A percentile compares a stretch with the other conserved stretches of the same genome.
Conservation (phyloP, 2,113 vertebrate genomes). For the Amblyornis subalaris region DNA sequence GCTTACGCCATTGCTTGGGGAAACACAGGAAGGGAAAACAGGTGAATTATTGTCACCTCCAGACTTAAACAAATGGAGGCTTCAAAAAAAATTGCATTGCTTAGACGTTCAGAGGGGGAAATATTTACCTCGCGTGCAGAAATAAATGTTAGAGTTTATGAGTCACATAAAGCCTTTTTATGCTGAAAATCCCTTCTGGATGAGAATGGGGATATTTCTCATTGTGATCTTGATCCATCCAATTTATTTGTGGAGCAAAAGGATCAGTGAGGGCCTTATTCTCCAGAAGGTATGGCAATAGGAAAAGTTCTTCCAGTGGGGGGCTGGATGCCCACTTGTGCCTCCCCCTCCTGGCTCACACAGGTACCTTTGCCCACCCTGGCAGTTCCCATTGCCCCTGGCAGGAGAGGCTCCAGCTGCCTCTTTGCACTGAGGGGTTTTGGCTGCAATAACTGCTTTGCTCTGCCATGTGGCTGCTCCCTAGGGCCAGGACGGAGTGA, state of each 20-base stretch:
- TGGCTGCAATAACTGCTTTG: not conserved
- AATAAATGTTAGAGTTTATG: constrained; percentile 22
- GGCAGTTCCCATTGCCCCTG: fast-evolving
- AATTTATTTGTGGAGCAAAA: not conserved
- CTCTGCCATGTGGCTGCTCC: not conserved
- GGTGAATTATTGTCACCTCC: constrained; percentile 38
- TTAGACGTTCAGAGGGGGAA: constrained; percentile 28
- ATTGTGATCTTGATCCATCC: not conserved
- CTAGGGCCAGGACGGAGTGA: not conserved
- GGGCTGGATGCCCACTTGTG: not conserved
- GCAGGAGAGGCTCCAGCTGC: fast-evolving
- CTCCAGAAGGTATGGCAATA: not conserved
- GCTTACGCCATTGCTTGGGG: not conserved
- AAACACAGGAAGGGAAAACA: not conserved
- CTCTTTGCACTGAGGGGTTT: not conserved
- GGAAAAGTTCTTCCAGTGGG: not conserved
- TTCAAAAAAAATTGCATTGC: constrained; percentile 31
- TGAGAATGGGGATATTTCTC: constrained; percentile 1
- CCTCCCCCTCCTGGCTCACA: not conserved
- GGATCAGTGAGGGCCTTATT: not conserved
- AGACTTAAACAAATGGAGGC: constrained; percentile 36
- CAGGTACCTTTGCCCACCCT: not conserved
- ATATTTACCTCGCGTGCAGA: not conserved
- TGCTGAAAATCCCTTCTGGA: constrained; percentile 24
- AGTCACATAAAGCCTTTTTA: constrained; percentile 1